Conservation (phyloP, 2,797 vertebrate species). For the Mastacembelus armatus region DNA sequence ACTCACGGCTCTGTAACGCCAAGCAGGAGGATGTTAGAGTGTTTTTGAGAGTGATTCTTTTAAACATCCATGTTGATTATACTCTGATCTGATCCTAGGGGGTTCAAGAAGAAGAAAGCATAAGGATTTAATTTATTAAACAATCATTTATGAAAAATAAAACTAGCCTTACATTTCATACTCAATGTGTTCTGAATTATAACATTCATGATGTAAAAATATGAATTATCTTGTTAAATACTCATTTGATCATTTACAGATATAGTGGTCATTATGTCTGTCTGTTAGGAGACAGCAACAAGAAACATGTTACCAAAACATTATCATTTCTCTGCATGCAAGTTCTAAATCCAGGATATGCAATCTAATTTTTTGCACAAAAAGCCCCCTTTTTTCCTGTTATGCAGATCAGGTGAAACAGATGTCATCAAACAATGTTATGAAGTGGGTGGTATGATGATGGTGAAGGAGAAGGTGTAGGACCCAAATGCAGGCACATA, state of each 20-base stretch:
- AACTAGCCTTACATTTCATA: constrained; percentile 17
- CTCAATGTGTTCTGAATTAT: constrained; percentile 1
- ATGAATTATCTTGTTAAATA: not conserved
- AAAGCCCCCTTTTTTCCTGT: too few relatives aligned
- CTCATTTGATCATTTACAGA: not conserved
- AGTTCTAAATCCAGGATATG: too few relatives aligned
- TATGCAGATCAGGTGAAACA: too few relatives aligned
- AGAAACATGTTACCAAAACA: not conserved
- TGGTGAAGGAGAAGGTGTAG: too few relatives aligned
- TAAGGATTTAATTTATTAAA: constrained; percentile 32
- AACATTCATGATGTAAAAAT: not conserved
- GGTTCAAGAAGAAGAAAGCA: constrained; percentile 23
- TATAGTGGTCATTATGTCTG: not conserved
- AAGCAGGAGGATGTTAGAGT: constrained; percentile 62
- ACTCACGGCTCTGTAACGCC: constrained; percentile 73
- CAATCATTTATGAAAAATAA: constrained; percentile 29
- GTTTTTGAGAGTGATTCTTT: constrained; percentile 66
- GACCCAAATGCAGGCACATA: too few relatives aligned
- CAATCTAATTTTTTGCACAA: too few relatives aligned
- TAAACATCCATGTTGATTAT: constrained; percentile 69
- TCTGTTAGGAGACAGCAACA: not conserved
- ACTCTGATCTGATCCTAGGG: constrained; percentile 64
- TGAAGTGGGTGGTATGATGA: too few relatives aligned
- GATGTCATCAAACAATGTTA: too few relatives aligned
- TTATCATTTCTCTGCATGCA: too few relatives aligned